These are phyloP conservation scores for Callimorpha dominula DNA, from an alignment of 2,888 invertebrate genomes.

Conservation along the genomic window DNA sequence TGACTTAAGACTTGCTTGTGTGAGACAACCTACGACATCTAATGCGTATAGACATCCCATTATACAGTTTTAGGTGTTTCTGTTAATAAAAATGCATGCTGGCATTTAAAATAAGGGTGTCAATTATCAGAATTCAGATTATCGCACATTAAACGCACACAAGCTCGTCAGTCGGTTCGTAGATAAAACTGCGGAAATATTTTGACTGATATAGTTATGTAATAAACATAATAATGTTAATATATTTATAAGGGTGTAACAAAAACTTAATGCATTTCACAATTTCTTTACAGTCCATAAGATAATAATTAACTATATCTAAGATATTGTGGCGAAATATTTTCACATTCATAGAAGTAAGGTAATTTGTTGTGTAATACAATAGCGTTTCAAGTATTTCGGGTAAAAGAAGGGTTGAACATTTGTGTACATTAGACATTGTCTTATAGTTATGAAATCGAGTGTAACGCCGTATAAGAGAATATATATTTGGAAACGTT, in stretches of 20 bases:
- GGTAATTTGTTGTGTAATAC: slow-evolving; percentile 85
- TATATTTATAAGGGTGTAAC: slow-evolving; percentile 84
- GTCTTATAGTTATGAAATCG: slow-evolving; percentile 80
- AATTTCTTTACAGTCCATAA: slow-evolving; percentile 85
- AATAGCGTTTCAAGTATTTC: slow-evolving; percentile 81
- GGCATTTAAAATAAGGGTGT: slow-evolving; percentile 32
- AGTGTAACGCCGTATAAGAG: slow-evolving; percentile 80
- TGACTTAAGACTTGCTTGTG: slow-evolving; percentile 49
- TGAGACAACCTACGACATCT: slow-evolving; percentile 16
- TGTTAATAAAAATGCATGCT: neutral
- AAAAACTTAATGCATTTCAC: slow-evolving; percentile 86
- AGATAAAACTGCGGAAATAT: slow-evolving; percentile 80
- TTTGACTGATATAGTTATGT: slow-evolving; percentile 85
- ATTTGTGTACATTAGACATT: slow-evolving; percentile 82
- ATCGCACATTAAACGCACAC: slow-evolving; percentile 29
- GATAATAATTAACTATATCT: slow-evolving; percentile 77
- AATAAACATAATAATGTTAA: slow-evolving; percentile 81
- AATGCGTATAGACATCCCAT: too few species aligned
- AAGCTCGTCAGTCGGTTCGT: slow-evolving; percentile 60
- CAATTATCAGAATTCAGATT: slow-evolving; percentile 36
- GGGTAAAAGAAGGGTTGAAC: slow-evolving; percentile 79
- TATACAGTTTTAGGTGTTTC: neutral
- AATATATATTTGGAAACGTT: slow-evolving; percentile 86
- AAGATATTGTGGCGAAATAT: slow-evolving; percentile 84
- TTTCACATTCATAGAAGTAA: slow-evolving; percentile 83